Evolutionary conservation across 2,888 invertebrate species (phyloP).

Genomic region (Xestia sexstrigata): DNA sequence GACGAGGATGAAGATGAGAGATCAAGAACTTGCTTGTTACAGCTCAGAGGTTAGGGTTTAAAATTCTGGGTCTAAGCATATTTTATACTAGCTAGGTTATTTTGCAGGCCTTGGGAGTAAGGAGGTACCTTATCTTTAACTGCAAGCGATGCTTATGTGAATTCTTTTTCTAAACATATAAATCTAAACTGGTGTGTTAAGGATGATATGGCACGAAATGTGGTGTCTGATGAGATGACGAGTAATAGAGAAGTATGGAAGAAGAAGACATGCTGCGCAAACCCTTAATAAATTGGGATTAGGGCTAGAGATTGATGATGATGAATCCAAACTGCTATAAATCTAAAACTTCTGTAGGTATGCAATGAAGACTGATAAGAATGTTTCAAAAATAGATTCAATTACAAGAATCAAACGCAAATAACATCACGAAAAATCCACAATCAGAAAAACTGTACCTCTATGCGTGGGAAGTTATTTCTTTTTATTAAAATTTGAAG

Average conservation of each 20-base stretch:
- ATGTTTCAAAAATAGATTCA: background rate
- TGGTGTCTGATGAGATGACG: too few species aligned
- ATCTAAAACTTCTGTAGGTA: background rate
- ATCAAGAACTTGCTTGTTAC: slow-evolving; percentile 5
- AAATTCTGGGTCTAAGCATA: background rate
- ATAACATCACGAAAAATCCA: background rate
- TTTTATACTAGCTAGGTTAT: background rate
- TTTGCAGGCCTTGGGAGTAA: background rate
- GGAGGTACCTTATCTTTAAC: background rate
- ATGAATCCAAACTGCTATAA: too few species aligned
- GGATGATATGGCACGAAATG: too few species aligned
- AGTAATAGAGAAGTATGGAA: too few species aligned
- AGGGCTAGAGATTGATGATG: too few species aligned
- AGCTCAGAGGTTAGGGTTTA: background rate
- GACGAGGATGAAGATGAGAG: background rate
- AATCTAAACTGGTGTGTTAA: background rate
- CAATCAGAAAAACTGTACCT: background rate
- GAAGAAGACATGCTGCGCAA: too few species aligned
- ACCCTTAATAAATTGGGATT: too few species aligned
- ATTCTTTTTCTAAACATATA: background rate
- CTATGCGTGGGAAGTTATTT: background rate
- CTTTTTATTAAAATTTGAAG: slow-evolving; percentile 24
- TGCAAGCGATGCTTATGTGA: background rate
- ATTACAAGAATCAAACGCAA: slow-evolving; percentile 2
- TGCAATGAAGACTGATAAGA: background rate